Base-by-base conservation (phyloP, 1,140 invertebrate genomes). In the Eurosta solidaginis region DNA sequence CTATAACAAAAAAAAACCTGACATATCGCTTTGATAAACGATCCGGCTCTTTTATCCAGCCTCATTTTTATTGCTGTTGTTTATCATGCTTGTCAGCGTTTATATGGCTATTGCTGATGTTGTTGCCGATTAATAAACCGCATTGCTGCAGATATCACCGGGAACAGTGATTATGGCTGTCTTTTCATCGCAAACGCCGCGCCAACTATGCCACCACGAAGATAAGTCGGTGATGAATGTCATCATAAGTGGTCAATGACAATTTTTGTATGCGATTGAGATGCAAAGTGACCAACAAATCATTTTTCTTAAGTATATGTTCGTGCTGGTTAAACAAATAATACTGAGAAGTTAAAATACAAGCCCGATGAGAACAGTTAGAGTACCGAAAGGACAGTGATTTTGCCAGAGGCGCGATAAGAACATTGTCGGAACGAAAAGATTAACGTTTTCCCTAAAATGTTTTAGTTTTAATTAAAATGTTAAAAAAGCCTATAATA, bases 41-140 rank as follows among this genome's bases (percentile, higher is more conserved):
- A 68, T 68, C 59, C 59, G 14, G n/a, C 59, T 40, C 33, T 68
- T 68, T 68, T 68, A 68, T 68, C 7, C 33, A 4, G 59, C 59
- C 40, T 68, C 20, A 40, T 68, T 40, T 14, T 68, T 40, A 68
- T 68, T 68, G 59, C n/a, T 20, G 59, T 68, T 68, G 59, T 68
- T 68, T 20, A 68, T 68, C 59, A 59, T 27, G 54, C 54, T n/a
- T 29, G 27, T 59, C 52, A 29, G 52, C 52, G 52, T 27, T 29
- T 59, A 17, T 33, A 20, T 59, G 27, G 27, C 25, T 3, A 27
- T 29, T 33, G 54, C 33, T 36, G 14, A 17, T 59, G 33, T 40
- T 68, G 59, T 68, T 20, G 33, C n/a, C 27, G 59, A 68, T 68
- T 68, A 68, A 68, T 68, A 68, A 68, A 68, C 59, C 36, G 33